Percentiles rank a stretch among this genome's conserved stretches.
Evolutionary conservation across 2,888 invertebrate species (phyloP).

Genomic region (Polydrusus cervinus): DNA sequence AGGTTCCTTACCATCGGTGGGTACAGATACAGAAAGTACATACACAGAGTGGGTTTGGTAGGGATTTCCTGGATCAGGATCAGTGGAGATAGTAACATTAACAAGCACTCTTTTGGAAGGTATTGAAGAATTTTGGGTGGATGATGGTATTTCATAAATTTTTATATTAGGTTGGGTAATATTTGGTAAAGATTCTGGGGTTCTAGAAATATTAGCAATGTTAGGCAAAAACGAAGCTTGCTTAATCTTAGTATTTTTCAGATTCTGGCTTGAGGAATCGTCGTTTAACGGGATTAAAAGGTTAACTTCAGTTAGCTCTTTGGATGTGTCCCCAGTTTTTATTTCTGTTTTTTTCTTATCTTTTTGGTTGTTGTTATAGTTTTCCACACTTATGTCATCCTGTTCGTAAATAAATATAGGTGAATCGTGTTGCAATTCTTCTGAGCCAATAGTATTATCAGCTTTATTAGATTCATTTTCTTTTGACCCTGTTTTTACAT

Average conservation of each 20-base stretch:
- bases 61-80: slow-evolving; percentile 74
- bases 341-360: slow-evolving; percentile 38
- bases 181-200: slow-evolving; percentile 24
- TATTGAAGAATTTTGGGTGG: slow-evolving; percentile 58
- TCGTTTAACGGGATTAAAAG: slow-evolving; percentile 54
- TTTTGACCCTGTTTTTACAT: slow-evolving; percentile 33
- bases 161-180: slow-evolving; percentile 61
- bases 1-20: slow-evolving; percentile 77
- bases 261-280: slow-evolving; percentile 18
- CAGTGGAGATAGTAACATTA: slow-evolving; percentile 87
- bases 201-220: slow-evolving; percentile 54
- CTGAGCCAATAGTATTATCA: slow-evolving; percentile 61
- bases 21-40: slow-evolving; percentile 86
- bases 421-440: slow-evolving; percentile 70
- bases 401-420: slow-evolving; percentile 61
- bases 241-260: slow-evolving; percentile 60
- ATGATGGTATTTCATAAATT: slow-evolving; percentile 66
- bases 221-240: slow-evolving; percentile 59
- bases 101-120: slow-evolving; percentile 80
- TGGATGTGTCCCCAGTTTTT: slow-evolving; percentile 59
- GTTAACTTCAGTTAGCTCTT: slow-evolving; percentile 66
- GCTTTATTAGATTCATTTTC: slow-evolving; percentile 50
- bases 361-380: neutral
- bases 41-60: slow-evolving; percentile 79
- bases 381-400: slow-evolving; percentile 30